Base-by-base conservation (phyloP, 2,113 vertebrate species). In the Carettochelys insculpta region DNA sequence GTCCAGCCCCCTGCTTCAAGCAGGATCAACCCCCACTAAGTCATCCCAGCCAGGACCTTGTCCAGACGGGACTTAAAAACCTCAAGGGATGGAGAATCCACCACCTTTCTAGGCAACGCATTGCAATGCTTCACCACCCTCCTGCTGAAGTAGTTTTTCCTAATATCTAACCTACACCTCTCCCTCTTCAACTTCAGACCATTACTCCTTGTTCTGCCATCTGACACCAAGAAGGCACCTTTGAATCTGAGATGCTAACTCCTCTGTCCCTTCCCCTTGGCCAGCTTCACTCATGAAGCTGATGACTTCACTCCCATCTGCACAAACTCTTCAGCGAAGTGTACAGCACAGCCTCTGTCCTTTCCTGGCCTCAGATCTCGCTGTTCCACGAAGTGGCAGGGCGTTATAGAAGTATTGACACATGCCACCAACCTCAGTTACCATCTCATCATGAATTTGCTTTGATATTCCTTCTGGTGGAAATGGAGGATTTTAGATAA, bases 381-480 rank as follows among this genome's bases (percentile, higher is more conserved):
- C 65, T 86, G 90, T 31, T 85, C 61, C 80, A 4, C n/a, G 27
- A 54, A 92, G 78, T 41, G 77, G 12, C 73, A 56, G 50, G 51
- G 84, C 83, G 48, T 6, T 82, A 86, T 52, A 82, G 47, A 83
- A 78, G 61, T 31, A 38, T 7, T 94, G 82, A 88, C 85, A 84
- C 89, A 93, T 5, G 41, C 56, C 61, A 52, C 68, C 85, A 45
- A 80, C 92, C 75, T 83, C 75, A 65, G 34, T 50, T 52, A 43
- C 54, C 48, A 43, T 86, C 82, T 90, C 75, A 68, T 75, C 14
- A 87, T 90, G 38, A 50, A 68, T 93, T 38, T 65, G 34, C 75
- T 87, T 90, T 91, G 93, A 77, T 90, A 89, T 87, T 80, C 89
- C 89, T 93, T 58, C 75, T 85, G 43, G 84, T 84, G 80, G 61